Evolutionary conservation across 2,888 invertebrate species (phyloP), one percentile per base, ranked within the genome.

Genomic region (Bugula neritina): DNA sequence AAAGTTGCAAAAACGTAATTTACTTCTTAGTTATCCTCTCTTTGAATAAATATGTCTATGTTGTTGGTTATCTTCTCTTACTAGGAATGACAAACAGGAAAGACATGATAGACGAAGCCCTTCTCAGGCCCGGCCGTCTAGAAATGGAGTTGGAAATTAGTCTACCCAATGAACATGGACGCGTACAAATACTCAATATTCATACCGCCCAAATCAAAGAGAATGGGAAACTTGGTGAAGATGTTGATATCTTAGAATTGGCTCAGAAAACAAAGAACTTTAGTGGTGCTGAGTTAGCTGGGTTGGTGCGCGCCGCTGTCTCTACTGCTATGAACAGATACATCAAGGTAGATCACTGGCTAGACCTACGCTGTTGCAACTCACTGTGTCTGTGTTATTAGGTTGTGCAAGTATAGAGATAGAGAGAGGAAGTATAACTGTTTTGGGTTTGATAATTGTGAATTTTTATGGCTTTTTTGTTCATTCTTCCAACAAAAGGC

Each of bases 101-200:
- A 74, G 99, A 99, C 83, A 98, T 99, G 98, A 99, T 99, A 78
- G 99, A 99, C 84, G 98, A 99, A 80, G 99, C 99, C 10, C 86
- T 99, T 71, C 85, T 99, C 78, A 89, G 99, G 81, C 99, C 99
- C 1, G 99, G 99, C 29, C 89, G 99, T 79, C 88, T 99, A 71
- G 99, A 99, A 86, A 89, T 90, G 54, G 86, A 87, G 76, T 85
- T 87, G 84, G 87, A 86, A 77, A 87, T 87, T 71, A 81, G 96
- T 76, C 87, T 99, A 75, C 98, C 99, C 0, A 93, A 96, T 81
- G 97, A 99, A 84, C 87, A 89, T 55, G 99, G 99, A 0, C 89
- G 99, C 71, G 88, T 90, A 21, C 97, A 99, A 86, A 99, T 99
- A 81, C 86, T 99, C 23, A 90, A 92, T 80, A 99, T 99, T 77